Conservation (phyloP, 2,797 vertebrate genomes). For the Sebastes hubbsi region DNA sequence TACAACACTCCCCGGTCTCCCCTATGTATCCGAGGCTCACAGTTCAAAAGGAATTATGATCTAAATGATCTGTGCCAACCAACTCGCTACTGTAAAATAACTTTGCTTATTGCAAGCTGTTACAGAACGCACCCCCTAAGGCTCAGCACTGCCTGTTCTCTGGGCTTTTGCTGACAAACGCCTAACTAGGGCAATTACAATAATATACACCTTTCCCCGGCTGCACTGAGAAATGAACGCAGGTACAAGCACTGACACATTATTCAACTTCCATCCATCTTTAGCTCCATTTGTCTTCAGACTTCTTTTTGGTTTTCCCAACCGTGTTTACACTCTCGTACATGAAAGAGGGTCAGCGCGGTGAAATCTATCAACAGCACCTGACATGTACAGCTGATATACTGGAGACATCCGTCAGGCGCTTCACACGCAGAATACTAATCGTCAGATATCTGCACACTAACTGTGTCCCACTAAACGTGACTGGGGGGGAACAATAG, state of each 20-base stretch:
- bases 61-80: conserved; percentile 1
- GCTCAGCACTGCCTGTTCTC: conserved; percentile 49
- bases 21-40: neutral
- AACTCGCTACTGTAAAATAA: conserved; percentile 2
- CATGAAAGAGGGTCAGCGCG: conserved; percentile 46
- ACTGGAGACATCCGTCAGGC: conserved; percentile 50
- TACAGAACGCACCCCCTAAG: conserved; percentile 43
- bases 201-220: conserved; percentile 74
- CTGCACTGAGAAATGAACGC: conserved; percentile 60
- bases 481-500: conserved; percentile 36
- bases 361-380: conserved; percentile 38
- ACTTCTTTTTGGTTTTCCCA: conserved; percentile 23
- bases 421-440: conserved; percentile 41
- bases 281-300: conserved; percentile 47
- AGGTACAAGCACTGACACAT: conserved; percentile 70
- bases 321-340: conserved; percentile 47
- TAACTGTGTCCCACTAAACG: conserved; percentile 14
- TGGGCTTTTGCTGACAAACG: conserved; percentile 63
- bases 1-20: no score
- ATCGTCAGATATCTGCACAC: conserved; percentile 17
- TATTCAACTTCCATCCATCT: conserved; percentile 52
- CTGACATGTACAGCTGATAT: conserved; percentile 43
- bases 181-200: conserved; percentile 72
- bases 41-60: neutral
- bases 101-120: conserved; percentile 37